Evolutionary conservation across 2,797 vertebrate genomes (phyloP).

Genomic region (Orestias chungarensis): DNA sequence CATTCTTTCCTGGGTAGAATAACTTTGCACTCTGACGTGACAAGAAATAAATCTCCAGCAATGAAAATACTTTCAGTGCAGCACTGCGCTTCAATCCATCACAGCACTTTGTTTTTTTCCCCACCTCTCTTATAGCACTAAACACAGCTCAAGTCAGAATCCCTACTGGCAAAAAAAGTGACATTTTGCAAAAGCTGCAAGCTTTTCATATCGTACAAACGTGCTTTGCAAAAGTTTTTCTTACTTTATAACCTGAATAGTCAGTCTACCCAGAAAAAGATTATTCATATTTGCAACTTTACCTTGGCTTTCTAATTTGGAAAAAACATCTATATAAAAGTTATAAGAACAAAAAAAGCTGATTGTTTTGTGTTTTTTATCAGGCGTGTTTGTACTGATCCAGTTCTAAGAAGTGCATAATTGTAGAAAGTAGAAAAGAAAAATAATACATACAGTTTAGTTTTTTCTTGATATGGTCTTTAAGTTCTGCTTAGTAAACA

Average conservation of each 20-base stretch:
- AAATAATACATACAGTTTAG: no score
- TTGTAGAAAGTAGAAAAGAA: no score
- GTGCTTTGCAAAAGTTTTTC: neutral
- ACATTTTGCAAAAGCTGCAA: neutral
- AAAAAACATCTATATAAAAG: neutral
- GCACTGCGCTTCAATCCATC: neutral
- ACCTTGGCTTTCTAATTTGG: neutral
- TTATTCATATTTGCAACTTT: neutral
- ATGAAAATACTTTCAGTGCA: neutral
- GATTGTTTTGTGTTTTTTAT: neutral
- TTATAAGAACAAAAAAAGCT: neutral
- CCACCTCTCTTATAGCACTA: neutral
- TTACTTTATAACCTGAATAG: neutral
- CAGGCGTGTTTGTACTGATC: neutral
- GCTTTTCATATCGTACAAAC: neutral
- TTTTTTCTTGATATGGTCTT: neutral
- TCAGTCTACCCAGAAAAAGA: neutral
- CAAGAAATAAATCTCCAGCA: neutral
- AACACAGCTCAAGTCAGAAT: neutral
- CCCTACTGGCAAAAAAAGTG: neutral
- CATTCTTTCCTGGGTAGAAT: neutral
- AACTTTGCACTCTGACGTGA: neutral
- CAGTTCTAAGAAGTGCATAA: neutral
- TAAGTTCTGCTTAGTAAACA: neutral
- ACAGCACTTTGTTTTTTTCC: neutral